Conservation (phyloP, 30 jellyfish, hydroid and myxozoan genomes). For the Aurelia coerulea region DNA sequence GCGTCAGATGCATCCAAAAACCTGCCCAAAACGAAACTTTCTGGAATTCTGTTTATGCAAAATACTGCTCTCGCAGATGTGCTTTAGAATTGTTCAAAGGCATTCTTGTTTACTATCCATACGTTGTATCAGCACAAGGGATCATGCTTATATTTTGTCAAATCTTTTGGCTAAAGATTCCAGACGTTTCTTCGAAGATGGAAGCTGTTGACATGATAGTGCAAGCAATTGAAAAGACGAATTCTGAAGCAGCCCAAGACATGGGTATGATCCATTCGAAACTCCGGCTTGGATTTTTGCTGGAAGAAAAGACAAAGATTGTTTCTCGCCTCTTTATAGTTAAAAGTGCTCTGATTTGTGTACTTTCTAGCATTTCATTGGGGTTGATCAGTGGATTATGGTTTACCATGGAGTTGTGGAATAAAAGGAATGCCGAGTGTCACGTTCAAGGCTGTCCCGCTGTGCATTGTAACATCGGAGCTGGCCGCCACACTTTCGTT, state of each 20-base stretch:
- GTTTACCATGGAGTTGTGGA: neutral
- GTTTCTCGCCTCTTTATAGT: neutral
- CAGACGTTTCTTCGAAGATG: conserved; percentile 21
- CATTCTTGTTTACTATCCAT: conserved; percentile 33
- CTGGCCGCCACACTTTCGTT: conserved; percentile 31
- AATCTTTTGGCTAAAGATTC: conserved; percentile 60
- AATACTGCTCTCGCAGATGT: conserved; percentile 54
- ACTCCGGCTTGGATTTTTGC: neutral
- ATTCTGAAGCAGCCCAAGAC: no score
- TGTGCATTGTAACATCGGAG: conserved; percentile 43
- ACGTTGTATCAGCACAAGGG: conserved; percentile 28
- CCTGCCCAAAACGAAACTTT: neutral
- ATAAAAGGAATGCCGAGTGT: neutral
- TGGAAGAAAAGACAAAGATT: neutral
- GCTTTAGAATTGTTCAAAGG: conserved; percentile 46
- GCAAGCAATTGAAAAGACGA: no score
- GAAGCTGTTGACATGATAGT: neutral
- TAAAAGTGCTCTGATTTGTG: neutral
- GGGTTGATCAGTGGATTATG: neutral
- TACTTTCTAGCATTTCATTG: neutral
- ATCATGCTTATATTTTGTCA: conserved; percentile 35
- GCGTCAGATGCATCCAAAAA: conserved; percentile 31
- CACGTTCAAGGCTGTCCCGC: neutral
- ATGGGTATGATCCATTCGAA: neutral
- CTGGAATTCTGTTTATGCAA: conserved; percentile 41